These are phyloP conservation scores for Astyanax mexicanus DNA, from an alignment of 2,797 vertebrate species.

Conservation along the genomic window DNA sequence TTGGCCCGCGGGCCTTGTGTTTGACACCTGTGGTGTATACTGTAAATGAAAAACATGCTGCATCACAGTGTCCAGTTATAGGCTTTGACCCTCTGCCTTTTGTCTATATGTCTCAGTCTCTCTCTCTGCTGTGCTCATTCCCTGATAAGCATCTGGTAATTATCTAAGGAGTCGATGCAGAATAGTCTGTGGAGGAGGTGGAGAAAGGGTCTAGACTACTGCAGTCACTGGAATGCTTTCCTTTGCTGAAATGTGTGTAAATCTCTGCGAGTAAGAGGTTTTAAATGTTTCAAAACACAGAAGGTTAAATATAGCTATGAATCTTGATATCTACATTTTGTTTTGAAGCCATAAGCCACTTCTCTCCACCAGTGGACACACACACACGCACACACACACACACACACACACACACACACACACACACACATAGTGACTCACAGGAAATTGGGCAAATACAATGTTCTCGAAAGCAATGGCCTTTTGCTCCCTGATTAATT, in stretches of 20 bases:
- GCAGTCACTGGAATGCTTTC: background rate
- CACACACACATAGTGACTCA: background rate
- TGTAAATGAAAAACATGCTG: too few species aligned
- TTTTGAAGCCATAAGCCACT: background rate
- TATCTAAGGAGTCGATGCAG: constrained; percentile 42
- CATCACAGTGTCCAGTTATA: constrained; percentile 1
- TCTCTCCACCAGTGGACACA: background rate
- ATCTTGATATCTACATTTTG: background rate
- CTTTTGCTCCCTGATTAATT: background rate
- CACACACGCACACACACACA: background rate
- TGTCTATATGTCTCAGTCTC: background rate
- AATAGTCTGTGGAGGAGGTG: constrained; percentile 2
- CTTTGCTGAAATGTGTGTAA: background rate
- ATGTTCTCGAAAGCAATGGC: background rate
- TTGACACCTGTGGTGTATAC: too few species aligned
- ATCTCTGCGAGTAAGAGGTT: constrained; percentile 6
- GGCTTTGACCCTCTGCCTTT: background rate
- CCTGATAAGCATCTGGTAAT: constrained; percentile 41
- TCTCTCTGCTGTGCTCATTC: constrained; percentile 22
- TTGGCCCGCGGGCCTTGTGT: too few species aligned
- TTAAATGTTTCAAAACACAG: background rate
- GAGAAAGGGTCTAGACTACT: background rate
- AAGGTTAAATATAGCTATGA: background rate
- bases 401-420: background rate
- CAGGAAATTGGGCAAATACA: background rate